phyloP scores from a whole-genome alignment of 2,797 vertebrate species.

The Chelidonichthys spinosus region DNA sequence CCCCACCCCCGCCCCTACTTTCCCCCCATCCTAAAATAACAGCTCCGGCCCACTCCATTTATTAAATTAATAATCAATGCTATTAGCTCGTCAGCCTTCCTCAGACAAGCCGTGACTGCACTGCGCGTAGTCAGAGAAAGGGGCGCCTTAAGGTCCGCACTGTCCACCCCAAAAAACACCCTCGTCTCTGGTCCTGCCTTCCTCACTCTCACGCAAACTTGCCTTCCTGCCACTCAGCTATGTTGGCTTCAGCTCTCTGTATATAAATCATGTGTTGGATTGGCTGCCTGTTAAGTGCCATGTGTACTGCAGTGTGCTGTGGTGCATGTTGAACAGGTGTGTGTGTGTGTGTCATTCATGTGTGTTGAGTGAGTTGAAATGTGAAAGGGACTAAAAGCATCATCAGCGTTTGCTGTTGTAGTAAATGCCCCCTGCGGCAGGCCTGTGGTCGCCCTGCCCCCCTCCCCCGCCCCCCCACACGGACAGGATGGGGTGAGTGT shows the following conservation, averaged over 20 bases:
- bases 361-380: conserved; percentile 34
- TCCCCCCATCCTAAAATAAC: conserved; percentile 75
- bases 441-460: conserved; percentile 87
- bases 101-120: conserved; percentile 81
- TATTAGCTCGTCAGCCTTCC: conserved; percentile 69
- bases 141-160: conserved; percentile 65
- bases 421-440: conserved; percentile 86
- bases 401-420: conserved; percentile 89
- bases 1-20: conserved; percentile 69
- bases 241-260: conserved; percentile 75
- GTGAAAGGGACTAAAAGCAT: conserved; percentile 65
- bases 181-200: conserved; percentile 74
- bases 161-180: conserved; percentile 64
- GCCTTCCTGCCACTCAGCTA: conserved; percentile 71
- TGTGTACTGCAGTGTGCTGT: conserved; percentile 67
- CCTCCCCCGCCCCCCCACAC: conserved; percentile 87
- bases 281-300: conserved; percentile 65
- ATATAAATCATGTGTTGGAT: conserved; percentile 79
- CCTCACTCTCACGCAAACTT: conserved; percentile 74
- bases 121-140: conserved; percentile 76
- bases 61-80: conserved; percentile 77
- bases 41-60: conserved; percentile 73
- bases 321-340: conserved; percentile 53
- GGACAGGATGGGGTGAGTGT: conserved; percentile 89
- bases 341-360: conserved; percentile 42